phyloP scores from a whole-genome alignment of 1,140 invertebrate species.

The Heliconius nattereri region DNA sequence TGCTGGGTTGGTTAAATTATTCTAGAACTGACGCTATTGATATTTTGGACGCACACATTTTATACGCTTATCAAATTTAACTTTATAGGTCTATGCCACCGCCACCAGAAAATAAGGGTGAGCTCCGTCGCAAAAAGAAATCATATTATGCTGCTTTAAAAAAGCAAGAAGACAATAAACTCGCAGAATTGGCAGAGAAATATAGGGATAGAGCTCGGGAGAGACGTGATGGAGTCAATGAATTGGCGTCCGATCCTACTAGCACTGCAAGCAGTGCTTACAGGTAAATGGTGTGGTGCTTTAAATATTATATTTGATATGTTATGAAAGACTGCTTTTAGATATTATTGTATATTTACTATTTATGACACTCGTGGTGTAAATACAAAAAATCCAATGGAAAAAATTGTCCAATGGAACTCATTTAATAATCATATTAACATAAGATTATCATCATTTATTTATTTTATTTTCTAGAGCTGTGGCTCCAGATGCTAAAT shows the following conservation, averaged over 20 bases:
- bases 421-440: background rate
- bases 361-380: no score
- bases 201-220: conserved; percentile 97
- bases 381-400: background rate
- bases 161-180: conserved; percentile 97
- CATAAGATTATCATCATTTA: background rate
- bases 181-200: conserved; percentile 97
- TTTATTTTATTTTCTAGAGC: conserved; percentile 80
- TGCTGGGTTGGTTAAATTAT: conserved; percentile 61
- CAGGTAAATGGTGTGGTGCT: conserved; percentile 49
- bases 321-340: no score
- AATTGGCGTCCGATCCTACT: conserved; percentile 92
- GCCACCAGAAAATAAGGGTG: conserved; percentile 84
- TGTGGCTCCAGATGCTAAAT: conserved; percentile 97
- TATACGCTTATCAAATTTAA: background rate
- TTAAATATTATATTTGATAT: no score
- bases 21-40: background rate
- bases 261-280: conserved; percentile 95
- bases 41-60: background rate
- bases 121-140: conserved; percentile 90
- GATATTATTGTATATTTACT: no score
- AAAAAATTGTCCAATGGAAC: background rate
- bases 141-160: conserved; percentile 97
- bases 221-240: conserved; percentile 93
- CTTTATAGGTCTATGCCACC: conserved; percentile 67